Base-by-base conservation (phyloP, 2,113 vertebrate genomes). In the Labeo catla region DNA sequence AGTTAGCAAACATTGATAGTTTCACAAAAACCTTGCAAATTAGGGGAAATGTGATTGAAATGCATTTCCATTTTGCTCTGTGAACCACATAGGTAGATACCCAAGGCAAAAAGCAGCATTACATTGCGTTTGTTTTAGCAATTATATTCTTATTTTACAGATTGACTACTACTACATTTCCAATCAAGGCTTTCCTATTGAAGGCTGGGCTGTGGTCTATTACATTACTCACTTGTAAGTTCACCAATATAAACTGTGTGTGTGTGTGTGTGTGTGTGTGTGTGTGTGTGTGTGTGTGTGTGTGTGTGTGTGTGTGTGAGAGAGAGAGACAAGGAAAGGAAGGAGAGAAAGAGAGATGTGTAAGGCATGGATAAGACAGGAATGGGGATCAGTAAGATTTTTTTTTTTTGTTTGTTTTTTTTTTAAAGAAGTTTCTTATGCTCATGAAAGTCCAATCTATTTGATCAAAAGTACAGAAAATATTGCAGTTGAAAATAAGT, bases 141-240 rank as follows among this genome's bases (percentile, higher is more conserved):
- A 4, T 54, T 39, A 43, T 66, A 15, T 50, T 49, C 59, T 16
- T 88, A 6, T 85, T 1, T 93, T 94, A 86, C 94, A 97, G 96
- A 96, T 97, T 34, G 96, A 97, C 93, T 97, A 97, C 85, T 95
- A 97, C 90, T 97, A 97, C 92, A 97, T 97, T 89, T 96, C 97
- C 21, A 96, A 94, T 78, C 96, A 97, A 91, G 96, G 96, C 36
- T 97, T 94, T 83, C 96, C 96, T 4, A 97, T 97, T 0, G 96
- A 97, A 88, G 96, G 95, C 84, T 97, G 96, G 96, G 96, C 96
- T 28, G 96, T 97, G 34, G 96, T 97, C 39, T 97, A 97, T 91
- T 97, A 97, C 88, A 96, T 97, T 87, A 97, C 96, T 74, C 96
- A 97, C 89, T 91, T 97, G 97, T 97, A 80, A 96, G 96, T 96